These are phyloP conservation scores for Rhabditoides inermis DNA, from an alignment of 2,888 invertebrate genomes.

Conservation along the genomic window DNA sequence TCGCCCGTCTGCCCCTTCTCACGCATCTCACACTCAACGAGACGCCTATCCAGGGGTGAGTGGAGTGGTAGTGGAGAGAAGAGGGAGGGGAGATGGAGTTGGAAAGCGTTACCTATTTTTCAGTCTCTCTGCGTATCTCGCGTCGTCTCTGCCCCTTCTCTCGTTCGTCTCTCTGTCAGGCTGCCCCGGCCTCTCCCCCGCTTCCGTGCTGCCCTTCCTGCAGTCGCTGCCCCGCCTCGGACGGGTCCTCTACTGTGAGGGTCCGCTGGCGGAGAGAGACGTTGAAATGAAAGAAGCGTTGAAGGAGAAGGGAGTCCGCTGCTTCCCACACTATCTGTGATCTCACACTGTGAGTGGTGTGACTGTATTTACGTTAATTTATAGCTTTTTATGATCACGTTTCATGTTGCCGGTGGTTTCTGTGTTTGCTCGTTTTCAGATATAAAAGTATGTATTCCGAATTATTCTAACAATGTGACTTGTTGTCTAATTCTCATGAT, in stretches of 20 bases:
- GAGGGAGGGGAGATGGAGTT: too few relatives aligned
- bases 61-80: not conserved
- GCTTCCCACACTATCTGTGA: too few relatives aligned
- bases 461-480: too few relatives aligned
- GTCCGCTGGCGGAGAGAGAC: slow-evolving; percentile 14
- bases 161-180: slow-evolving; percentile 22
- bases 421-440: too few relatives aligned
- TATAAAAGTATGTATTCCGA: too few relatives aligned
- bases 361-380: too few relatives aligned
- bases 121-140: slow-evolving; percentile 12
- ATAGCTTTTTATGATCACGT: too few relatives aligned
- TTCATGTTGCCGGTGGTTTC: too few relatives aligned
- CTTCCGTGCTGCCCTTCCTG: slow-evolving; percentile 11
- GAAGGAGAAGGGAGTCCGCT: too few relatives aligned
- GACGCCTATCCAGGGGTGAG: slow-evolving; percentile 20
- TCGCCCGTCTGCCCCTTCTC: slow-evolving; percentile 24
- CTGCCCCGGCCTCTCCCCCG: slow-evolving; percentile 8
- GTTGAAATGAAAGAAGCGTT: slow-evolving; percentile 12
- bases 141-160: slow-evolving; percentile 11
- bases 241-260: slow-evolving; percentile 20
- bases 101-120: too few relatives aligned
- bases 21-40: slow-evolving; percentile 21
- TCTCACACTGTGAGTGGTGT: too few relatives aligned
- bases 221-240: slow-evolving; percentile 12
- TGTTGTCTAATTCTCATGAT: too few relatives aligned